These are phyloP conservation scores for Pygocentrus nattereri DNA, from an alignment of 2,797 vertebrate genomes.

Conservation along the genomic window DNA sequence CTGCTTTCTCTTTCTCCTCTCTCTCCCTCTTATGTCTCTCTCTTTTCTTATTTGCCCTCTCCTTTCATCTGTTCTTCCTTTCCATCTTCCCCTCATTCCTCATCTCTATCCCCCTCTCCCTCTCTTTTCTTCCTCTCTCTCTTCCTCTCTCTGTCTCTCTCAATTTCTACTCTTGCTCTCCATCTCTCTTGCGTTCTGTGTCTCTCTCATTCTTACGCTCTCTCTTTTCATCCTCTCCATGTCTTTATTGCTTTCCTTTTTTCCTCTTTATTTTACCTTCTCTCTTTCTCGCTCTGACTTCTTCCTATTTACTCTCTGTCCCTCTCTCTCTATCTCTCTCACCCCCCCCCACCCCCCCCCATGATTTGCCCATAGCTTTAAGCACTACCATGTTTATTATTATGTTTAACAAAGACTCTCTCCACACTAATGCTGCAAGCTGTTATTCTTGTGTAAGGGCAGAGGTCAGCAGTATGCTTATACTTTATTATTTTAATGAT, in stretches of 20 bases:
- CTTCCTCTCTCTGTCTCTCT: neutral
- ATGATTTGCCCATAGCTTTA: neutral
- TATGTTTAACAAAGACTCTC: neutral
- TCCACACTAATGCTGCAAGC: neutral
- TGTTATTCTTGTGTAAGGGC: slow-evolving; percentile 12
- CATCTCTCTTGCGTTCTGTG: neutral
- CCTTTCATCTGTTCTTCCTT: too few species aligned
- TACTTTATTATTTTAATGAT: neutral
- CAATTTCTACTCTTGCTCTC: slow-evolving; percentile 29
- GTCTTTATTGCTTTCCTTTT: too few species aligned
- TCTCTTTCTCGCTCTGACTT: neutral
- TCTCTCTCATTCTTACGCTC: slow-evolving; percentile 8
- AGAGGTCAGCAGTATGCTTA: neutral
- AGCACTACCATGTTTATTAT: neutral
- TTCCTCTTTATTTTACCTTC: slow-evolving; percentile 16
- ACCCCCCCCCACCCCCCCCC: neutral
- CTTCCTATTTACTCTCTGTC: neutral
- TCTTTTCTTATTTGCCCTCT: too few species aligned
- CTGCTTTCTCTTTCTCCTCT: too few species aligned
- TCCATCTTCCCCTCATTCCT: too few species aligned
- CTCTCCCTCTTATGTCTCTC: too few species aligned
- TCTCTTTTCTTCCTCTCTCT: too few species aligned
- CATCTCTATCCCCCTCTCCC: too few species aligned
- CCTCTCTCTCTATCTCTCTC: slow-evolving; percentile 27
- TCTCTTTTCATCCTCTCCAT: neutral